These are phyloP conservation scores for Porites evermanni DNA, from an alignment of 92 coral and sea anemone genomes.

Conservation along the genomic window DNA sequence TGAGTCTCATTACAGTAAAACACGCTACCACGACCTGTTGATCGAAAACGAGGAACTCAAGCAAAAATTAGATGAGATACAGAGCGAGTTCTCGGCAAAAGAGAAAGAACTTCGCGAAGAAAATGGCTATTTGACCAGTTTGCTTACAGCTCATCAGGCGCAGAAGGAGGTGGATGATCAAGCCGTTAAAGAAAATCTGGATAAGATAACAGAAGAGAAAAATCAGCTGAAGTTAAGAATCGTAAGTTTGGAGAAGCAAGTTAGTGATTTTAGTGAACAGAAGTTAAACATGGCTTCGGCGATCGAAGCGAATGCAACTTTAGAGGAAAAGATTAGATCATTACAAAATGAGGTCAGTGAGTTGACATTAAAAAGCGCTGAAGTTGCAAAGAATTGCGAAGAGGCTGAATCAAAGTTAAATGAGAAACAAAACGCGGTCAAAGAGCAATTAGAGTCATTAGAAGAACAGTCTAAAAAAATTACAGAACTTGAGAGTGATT, in stretches of 20 bases:
- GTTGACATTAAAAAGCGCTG: constrained; percentile 55
- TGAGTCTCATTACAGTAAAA: constrained; percentile 44
- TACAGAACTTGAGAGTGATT: constrained; percentile 8
- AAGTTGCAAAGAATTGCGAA: constrained; percentile 52
- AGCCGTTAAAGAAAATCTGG: constrained; percentile 63
- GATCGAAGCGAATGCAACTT: constrained; percentile 62
- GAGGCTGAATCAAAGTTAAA: constrained; percentile 55
- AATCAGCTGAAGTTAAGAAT: constrained; percentile 77
- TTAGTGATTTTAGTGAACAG: constrained; percentile 74
- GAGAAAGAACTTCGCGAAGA: constrained; percentile 65
- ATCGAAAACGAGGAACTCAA: constrained; percentile 93
- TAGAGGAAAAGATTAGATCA: constrained; percentile 78
- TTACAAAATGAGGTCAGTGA: constrained; percentile 41
- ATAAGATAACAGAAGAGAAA: constrained; percentile 73
- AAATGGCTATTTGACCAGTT: constrained; percentile 79
- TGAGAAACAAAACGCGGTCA: constrained; percentile 76
- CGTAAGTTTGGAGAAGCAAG: constrained; percentile 70
- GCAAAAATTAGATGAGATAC: constrained; percentile 75
- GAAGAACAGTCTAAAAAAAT: constrained; percentile 60
- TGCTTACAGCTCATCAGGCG: constrained; percentile 86
- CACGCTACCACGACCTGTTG: constrained; percentile 91
- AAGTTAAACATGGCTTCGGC: constrained; percentile 71
- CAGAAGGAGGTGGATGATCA: constrained; percentile 76
- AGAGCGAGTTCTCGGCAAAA: constrained; percentile 58
- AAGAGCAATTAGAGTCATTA: constrained; percentile 69